Evolutionary conservation across 2,888 invertebrate species (phyloP).

Genomic region (Drosophila meridionalis): DNA sequence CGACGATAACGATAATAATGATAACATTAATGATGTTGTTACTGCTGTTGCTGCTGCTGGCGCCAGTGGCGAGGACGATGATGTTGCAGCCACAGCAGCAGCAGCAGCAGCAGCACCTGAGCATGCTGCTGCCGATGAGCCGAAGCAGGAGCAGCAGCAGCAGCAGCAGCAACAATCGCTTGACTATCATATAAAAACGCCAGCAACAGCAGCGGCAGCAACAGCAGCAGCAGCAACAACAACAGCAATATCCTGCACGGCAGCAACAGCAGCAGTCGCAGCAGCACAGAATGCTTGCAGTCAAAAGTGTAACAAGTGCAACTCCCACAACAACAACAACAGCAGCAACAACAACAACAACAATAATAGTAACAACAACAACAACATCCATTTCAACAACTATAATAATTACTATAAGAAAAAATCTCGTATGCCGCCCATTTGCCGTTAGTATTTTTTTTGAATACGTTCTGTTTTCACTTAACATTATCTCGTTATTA

Average conservation of each 20-base stretch:
- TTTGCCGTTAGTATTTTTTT: slow-evolving; percentile 85
- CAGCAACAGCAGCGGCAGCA: slow-evolving; percentile 15
- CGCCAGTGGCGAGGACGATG: slow-evolving; percentile 2
- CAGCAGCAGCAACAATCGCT: slow-evolving; percentile 29
- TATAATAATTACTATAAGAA: slow-evolving; percentile 85
- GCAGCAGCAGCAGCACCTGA: slow-evolving; percentile 31
- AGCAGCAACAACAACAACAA: slow-evolving; percentile 50
- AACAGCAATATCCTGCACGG: slow-evolving; percentile 30
- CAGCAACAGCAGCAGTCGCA: slow-evolving; percentile 35
- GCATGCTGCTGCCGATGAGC: slow-evolving; percentile 20
- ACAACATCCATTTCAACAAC: slow-evolving; percentile 84
- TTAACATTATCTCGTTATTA: slow-evolving; percentile 36
- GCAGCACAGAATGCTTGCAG: slow-evolving; percentile 53
- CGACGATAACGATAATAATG: slow-evolving; percentile 30
- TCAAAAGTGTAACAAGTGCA: slow-evolving; percentile 83
- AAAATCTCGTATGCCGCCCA: slow-evolving; percentile 85
- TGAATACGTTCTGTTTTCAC: slow-evolving; percentile 43
- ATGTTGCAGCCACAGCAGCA: slow-evolving; percentile 25
- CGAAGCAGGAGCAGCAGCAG: slow-evolving; percentile 12
- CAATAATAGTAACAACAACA: slow-evolving; percentile 67
- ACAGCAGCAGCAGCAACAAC: slow-evolving; percentile 32
- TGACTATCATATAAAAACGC: slow-evolving; percentile 35
- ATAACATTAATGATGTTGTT: slow-evolving; percentile 32
- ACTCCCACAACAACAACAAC: slow-evolving; percentile 77
- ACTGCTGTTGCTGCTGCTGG: slow-evolving; percentile 23